Percentiles rank a stretch among this genome's conserved stretches.
Conservation (phyloP, 2,113 vertebrate species). For the Aegypius monachus region DNA sequence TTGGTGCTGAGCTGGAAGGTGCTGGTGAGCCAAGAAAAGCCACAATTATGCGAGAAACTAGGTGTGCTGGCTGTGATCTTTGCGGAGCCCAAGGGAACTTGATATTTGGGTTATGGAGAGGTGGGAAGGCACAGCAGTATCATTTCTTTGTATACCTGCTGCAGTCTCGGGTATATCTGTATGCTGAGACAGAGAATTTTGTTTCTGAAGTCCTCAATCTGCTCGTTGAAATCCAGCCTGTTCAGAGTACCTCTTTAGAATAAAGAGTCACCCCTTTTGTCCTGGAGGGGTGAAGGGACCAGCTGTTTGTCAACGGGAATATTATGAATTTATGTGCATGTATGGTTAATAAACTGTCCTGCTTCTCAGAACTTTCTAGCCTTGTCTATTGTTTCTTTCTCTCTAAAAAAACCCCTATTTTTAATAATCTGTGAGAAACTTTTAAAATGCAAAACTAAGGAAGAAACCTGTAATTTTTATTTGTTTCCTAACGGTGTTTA, state of each 20-base stretch:
- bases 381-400: not conserved
- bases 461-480: not conserved
- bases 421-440: not conserved
- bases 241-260: not conserved
- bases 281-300: not conserved
- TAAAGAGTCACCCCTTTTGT: not conserved
- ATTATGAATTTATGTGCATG: not conserved
- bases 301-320: accelerated
- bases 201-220: not conserved
- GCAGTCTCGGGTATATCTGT: not conserved
- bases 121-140: not conserved
- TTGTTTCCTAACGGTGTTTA: not conserved
- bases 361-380: not conserved
- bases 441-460: not conserved
- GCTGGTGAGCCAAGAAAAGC: not conserved
- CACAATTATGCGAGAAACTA: accelerated
- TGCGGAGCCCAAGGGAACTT: not conserved
- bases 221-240: not conserved
- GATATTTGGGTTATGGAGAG: not conserved
- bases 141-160: not conserved
- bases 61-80: not conserved
- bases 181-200: not conserved
- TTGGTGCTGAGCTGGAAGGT: not conserved
- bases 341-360: not conserved
- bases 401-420: not conserved